Evolutionary conservation across 2,797 vertebrate species (phyloP).

Genomic region (Tenualosa ilisha): DNA sequence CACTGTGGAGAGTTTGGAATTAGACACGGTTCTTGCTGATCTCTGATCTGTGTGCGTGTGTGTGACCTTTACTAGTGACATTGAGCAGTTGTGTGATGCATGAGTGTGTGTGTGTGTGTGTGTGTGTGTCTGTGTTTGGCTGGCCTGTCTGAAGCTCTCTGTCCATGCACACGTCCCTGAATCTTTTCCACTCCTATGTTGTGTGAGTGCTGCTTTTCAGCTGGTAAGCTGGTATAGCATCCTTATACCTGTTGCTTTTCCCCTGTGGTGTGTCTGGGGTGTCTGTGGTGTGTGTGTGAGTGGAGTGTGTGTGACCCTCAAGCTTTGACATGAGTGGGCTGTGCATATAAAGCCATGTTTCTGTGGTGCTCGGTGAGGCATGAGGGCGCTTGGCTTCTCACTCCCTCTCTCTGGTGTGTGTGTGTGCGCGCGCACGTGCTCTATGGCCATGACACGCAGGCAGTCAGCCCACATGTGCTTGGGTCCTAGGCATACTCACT

Average conservation of each 20-base stretch:
- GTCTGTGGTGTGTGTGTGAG: not conserved
- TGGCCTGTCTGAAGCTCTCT: not conserved
- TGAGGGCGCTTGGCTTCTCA: slow-evolving; percentile 11
- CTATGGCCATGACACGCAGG: not conserved
- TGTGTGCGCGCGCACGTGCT: not conserved
- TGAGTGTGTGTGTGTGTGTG: not conserved
- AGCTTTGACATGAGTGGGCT: not conserved
- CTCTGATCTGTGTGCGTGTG: not conserved
- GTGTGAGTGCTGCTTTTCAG: slow-evolving; percentile 39
- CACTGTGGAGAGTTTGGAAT: not conserved
- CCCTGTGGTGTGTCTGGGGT: not conserved
- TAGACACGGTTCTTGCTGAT: not conserved
- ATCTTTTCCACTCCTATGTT: slow-evolving; percentile 29
- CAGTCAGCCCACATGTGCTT: not conserved
- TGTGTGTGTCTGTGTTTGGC: not conserved
- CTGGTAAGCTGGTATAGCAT: not conserved
- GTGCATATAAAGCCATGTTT: not conserved
- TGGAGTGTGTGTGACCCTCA: not conserved
- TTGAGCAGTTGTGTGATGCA: not conserved
- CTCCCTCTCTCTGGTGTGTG: not conserved
- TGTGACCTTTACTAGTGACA: not conserved
- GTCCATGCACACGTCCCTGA: slow-evolving; percentile 25
- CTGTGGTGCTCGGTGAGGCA: not conserved
- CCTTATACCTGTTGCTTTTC: slow-evolving; percentile 15
- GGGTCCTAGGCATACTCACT: not conserved